These are phyloP conservation scores for Hemibagrus wyckioides DNA, from an alignment of 2,113 vertebrate species.

Conservation along the genomic window DNA sequence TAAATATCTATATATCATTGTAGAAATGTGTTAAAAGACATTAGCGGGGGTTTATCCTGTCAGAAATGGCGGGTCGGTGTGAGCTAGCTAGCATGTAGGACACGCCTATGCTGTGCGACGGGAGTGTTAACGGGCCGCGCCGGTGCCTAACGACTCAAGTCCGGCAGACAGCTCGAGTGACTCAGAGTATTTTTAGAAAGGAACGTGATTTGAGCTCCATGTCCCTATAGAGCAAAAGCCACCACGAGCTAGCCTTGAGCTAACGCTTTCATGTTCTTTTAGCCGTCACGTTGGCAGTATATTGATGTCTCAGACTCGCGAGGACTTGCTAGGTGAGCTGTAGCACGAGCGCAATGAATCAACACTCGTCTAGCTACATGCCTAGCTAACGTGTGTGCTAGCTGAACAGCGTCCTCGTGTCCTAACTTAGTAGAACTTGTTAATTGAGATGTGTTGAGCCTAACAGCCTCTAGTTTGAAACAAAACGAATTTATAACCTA, in stretches of 20 bases:
- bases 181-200: slow-evolving; percentile 71
- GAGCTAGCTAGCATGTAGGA: slow-evolving; percentile 55
- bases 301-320: not conserved
- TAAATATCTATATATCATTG: not conserved
- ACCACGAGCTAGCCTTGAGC: not conserved
- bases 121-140: slow-evolving; percentile 59
- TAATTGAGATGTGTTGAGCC: not conserved
- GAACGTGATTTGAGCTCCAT: slow-evolving; percentile 24
- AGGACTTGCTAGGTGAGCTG: not conserved
- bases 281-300: not conserved
- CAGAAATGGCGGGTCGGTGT: slow-evolving; percentile 37
- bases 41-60: slow-evolving; percentile 1
- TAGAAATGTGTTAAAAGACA: not conserved
- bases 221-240: slow-evolving; percentile 23
- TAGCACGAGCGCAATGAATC: slow-evolving; percentile 18
- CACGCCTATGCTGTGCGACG: slow-evolving; percentile 70
- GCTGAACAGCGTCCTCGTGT: not conserved
- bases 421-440: not conserved
- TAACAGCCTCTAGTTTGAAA: not conserved
- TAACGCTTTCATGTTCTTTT: not conserved
- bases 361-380: not conserved
- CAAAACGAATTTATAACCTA: not conserved
- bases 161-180: slow-evolving; percentile 40
- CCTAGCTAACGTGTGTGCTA: not conserved
- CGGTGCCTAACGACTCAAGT: slow-evolving; percentile 30